Evolutionary conservation across 2,113 vertebrate species (phyloP), one percentile per base, ranked within the genome.

Genomic region (Engraulis encrasicolus): DNA sequence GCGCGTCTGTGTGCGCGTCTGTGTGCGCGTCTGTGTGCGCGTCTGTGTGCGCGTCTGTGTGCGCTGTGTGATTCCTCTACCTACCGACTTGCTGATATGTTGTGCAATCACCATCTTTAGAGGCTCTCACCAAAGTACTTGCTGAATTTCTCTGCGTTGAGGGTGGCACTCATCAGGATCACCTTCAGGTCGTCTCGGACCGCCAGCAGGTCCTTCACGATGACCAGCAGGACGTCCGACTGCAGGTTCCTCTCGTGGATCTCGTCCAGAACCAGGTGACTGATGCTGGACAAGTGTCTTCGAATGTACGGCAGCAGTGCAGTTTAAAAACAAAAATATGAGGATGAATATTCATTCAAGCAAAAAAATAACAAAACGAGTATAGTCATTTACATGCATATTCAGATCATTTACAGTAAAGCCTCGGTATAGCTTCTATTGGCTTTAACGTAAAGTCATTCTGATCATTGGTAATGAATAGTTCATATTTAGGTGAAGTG

Each of bases 171-270:
- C 98, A 99, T 99, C 6, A 99, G 91, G 86, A 99, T 93, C 18
- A 99, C 90, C 87, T 97, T 99, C 79, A 99, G 93, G 87, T 99
- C 97, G 11, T 93, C 89, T 71, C 98, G 94, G 79, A 91, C 49
- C 11, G 48, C 90, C 50, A 99, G 91, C 58, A 99, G 94, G 61
- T 99, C 96, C 93, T 98, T 99, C 81, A 99, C 93, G 34, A 99
- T 96, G 84, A 96, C 93, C 91, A 99, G 96, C 85, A 99, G 91
- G 78, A 99, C 96, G 50, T 99, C 98, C 0, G 98, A 99, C 45
- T 99, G 98, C 77, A 99, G 96, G 91, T 97, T 99, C 86, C 98
- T 94, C 90, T 99, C 98, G 18, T 99, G 98, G 86, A 99, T 97
- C 94, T 99, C 98, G 85, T 99, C 98, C 86, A 99, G 91, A 58